Evolutionary conservation across 2,113 vertebrate species (phyloP).

Genomic region (Terrapene triunguis): DNA sequence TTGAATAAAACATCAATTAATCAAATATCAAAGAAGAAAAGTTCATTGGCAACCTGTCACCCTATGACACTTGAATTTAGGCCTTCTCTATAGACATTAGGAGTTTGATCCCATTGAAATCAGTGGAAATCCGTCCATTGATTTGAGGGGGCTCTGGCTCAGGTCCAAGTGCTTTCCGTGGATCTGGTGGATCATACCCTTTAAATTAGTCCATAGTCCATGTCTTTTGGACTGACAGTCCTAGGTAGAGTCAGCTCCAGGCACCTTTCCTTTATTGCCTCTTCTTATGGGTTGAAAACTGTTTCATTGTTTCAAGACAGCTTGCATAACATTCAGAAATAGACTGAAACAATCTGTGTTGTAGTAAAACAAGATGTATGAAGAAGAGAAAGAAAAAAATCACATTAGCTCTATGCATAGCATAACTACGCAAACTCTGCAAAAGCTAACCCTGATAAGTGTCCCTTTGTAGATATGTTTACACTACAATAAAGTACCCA

Average conservation of each 20-base stretch:
- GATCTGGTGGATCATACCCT: background rate
- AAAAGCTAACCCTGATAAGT: background rate
- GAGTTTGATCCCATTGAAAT: background rate
- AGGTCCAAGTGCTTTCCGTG: fast-evolving
- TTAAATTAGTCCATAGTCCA: background rate
- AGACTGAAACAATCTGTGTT: background rate
- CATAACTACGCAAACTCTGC: background rate
- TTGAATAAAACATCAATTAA: background rate
- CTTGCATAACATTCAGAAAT: background rate
- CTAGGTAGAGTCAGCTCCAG: background rate
- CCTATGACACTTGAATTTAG: background rate
- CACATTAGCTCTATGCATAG: background rate
- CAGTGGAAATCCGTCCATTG: background rate
- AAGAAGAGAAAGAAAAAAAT: background rate
- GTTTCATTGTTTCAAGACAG: fast-evolving
- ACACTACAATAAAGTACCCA: too few relatives aligned
- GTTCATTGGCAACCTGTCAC: fast-evolving
- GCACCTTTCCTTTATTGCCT: background rate
- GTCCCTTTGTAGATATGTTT: background rate
- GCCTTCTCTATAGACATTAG: background rate
- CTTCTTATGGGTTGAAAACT: background rate
- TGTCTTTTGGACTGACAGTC: background rate
- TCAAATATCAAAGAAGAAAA: background rate
- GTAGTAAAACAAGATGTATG: background rate
- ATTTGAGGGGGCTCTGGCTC: background rate